Conservation (phyloP, 2,888 invertebrate species). For the Agrotis puta region DNA sequence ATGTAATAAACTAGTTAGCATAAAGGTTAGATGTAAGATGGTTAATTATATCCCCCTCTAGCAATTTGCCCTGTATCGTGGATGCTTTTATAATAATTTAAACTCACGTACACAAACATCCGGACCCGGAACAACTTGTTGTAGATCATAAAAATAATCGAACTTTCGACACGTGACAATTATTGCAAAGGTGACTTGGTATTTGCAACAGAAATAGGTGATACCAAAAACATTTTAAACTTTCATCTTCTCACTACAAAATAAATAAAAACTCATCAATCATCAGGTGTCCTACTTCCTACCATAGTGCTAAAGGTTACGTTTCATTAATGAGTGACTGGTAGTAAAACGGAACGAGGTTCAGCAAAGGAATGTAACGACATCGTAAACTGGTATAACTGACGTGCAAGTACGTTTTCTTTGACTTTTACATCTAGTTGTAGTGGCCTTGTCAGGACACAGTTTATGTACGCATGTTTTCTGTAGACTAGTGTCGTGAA, state of each 20-base stretch:
- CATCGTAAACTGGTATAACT: constrained; percentile 82
- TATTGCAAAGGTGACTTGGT: neutral
- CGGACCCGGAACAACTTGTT: no score
- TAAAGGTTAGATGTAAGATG: no score
- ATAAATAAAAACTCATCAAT: constrained; percentile 42
- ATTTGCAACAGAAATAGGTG: no score
- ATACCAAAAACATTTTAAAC: neutral
- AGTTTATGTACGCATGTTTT: constrained; percentile 53
- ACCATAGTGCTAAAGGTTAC: constrained; percentile 38
- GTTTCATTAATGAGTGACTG: constrained; percentile 71
- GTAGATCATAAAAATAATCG: no score
- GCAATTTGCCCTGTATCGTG: no score
- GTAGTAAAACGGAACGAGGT: constrained; percentile 74
- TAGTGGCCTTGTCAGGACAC: constrained; percentile 70
- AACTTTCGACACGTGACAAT: no score
- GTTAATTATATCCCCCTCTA: no score
- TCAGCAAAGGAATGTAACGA: constrained; percentile 76
- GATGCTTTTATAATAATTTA: no score
- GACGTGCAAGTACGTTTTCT: constrained; percentile 77
- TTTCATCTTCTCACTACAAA: constrained; percentile 5
- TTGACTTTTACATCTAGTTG: constrained; percentile 81
- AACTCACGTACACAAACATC: no score
- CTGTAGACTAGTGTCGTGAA: constrained; percentile 44
- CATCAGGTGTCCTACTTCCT: constrained; percentile 45
- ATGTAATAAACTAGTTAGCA: no score